Percentiles rank a stretch among this genome's conserved stretches.
These are phyloP conservation scores for Amblyopsis hoosieri DNA, from an alignment of 2,797 vertebrate species.

Conservation along the genomic window DNA sequence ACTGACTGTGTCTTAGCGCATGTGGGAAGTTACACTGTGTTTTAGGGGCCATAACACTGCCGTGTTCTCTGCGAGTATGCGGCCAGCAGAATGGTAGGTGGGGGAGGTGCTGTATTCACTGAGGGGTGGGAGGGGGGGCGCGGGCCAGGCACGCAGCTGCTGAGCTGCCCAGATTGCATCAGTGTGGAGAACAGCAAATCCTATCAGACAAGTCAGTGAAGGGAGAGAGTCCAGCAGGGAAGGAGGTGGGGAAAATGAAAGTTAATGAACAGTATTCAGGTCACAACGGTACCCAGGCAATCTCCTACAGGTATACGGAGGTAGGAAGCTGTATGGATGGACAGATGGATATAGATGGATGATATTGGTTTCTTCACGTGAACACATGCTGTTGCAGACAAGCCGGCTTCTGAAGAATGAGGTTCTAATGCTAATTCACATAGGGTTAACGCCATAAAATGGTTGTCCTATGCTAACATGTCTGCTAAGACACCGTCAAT, in stretches of 20 bases:
- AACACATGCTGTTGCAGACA: too few relatives aligned
- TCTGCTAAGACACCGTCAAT: too few relatives aligned
- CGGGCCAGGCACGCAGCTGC: slow-evolving; percentile 63
- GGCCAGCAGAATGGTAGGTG: neutral
- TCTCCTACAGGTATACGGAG: slow-evolving; percentile 42
- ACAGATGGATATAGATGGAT: slow-evolving; percentile 16
- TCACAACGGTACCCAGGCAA: slow-evolving; percentile 54
- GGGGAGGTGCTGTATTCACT: slow-evolving; percentile 17
- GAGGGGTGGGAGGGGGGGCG: slow-evolving; percentile 50
- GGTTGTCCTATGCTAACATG: too few relatives aligned
- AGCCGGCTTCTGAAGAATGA: too few relatives aligned
- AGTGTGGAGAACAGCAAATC: slow-evolving; percentile 68
- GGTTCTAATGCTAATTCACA: too few relatives aligned
- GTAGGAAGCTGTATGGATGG: slow-evolving; percentile 28
- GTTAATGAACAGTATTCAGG: slow-evolving; percentile 70
- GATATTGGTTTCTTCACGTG: neutral
- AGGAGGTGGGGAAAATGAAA: slow-evolving; percentile 61
- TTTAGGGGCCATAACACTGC: too few relatives aligned
- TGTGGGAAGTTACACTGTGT: too few relatives aligned
- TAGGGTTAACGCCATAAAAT: too few relatives aligned
- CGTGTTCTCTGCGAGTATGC: neutral
- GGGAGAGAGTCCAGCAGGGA: slow-evolving; percentile 62
- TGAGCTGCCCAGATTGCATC: slow-evolving; percentile 77
- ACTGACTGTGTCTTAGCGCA: too few relatives aligned
- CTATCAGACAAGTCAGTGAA: slow-evolving; percentile 79